These are phyloP conservation scores for Myrmophylax atrothorax DNA, from an alignment of 2,113 vertebrate genomes.

Conservation along the genomic window DNA sequence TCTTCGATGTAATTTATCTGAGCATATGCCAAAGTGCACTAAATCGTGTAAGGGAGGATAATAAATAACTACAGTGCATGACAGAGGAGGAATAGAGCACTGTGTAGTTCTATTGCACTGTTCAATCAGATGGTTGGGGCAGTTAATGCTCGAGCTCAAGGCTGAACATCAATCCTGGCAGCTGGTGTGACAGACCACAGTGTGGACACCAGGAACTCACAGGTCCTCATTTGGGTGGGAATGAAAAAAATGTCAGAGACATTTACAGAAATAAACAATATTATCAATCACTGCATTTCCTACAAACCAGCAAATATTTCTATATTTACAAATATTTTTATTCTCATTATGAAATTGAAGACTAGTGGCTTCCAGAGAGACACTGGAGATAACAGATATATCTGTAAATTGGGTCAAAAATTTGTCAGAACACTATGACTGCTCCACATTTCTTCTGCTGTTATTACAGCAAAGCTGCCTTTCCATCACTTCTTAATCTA, in stretches of 20 bases:
- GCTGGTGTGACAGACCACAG: background rate
- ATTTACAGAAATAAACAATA: background rate
- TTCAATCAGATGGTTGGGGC: constrained; percentile 35
- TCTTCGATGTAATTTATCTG: constrained; percentile 39
- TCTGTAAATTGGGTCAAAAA: background rate
- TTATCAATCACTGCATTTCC: background rate
- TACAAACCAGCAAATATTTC: background rate
- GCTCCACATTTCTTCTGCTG: background rate
- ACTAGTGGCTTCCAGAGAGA: background rate
- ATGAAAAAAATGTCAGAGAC: background rate
- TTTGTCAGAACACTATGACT: background rate
- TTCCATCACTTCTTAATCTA: background rate
- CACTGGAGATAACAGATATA: background rate
- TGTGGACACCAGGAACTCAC: background rate
- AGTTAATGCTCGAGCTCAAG: constrained; percentile 44
- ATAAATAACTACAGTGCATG: constrained; percentile 51
- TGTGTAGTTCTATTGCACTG: background rate
- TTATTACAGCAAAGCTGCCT: background rate
- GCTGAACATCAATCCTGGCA: constrained; percentile 16
- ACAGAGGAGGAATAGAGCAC: constrained; percentile 15
- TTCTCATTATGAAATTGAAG: background rate
- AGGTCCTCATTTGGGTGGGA: background rate
- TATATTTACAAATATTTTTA: background rate
- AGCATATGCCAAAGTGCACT: constrained; percentile 44
- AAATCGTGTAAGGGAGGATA: constrained; percentile 38